Evolutionary conservation across 2,888 invertebrate genomes (phyloP), one percentile per base, ranked within the genome.

Genomic region (Ichneumoninae sp.): DNA sequence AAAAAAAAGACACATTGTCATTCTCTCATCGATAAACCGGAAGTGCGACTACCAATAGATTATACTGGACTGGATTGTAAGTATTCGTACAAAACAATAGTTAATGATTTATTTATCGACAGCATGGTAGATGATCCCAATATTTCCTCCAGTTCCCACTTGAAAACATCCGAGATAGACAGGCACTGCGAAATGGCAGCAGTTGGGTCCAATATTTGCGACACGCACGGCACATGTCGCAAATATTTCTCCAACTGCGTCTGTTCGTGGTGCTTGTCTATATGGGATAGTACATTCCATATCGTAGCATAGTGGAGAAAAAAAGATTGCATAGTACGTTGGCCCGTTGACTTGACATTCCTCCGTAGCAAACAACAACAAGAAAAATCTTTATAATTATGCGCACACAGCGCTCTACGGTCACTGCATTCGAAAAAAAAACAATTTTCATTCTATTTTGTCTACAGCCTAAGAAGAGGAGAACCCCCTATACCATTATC

Each of bases 391-490:
- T 30, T 69, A n/a, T 78, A 50, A 33, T 63, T 19, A 30, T 22
- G 13, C 73, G 71, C 52, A 40, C 66, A 63, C 7, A 19, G 57
- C 47, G 57, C 50, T 74, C 7, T 54, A 66, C 44, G 63, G 44
- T 50, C 65, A 69, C 63, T 74, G 76, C 54, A 71, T 85, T 63
- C 22, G 68, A 81, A 86, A 76, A 81, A 86, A 83, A 87, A 83
- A 65, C 82, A 73, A 86, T 91, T 91, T 92, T 88, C 90, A 91
- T 93, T 93, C 92, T 93, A 92, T 93, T 95, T 93, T 95, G 95
- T 94, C 94, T 94, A 94, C 95, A 95, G 95, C 95, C 94, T 95
- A 95, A 95, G 95, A 95, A 95, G 95, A 95, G 94, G 95, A 94
- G 94, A 90, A 82, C 83, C 93, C 93, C 94, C 94, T 94, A 70